These are phyloP conservation scores for Chaunax sp. DNA, from an alignment of 2,797 vertebrate genomes.

Conservation along the genomic window DNA sequence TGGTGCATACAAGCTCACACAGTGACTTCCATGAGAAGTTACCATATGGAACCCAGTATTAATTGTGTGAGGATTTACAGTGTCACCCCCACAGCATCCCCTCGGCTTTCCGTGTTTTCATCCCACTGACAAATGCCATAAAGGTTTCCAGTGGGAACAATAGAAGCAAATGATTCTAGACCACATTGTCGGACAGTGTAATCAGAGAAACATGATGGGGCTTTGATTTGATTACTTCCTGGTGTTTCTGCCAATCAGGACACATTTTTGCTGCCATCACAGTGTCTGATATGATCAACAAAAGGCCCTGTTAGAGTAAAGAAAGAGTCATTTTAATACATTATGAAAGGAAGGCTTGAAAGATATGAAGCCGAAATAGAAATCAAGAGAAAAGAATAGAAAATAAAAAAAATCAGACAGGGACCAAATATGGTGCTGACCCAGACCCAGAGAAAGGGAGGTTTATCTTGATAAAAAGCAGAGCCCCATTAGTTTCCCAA, in stretches of 20 bases:
- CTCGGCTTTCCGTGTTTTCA: slow-evolving; percentile 20
- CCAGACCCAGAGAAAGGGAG: slow-evolving; percentile 20
- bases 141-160: slow-evolving; percentile 56
- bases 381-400: slow-evolving; percentile 5
- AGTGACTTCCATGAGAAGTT: slow-evolving; percentile 33
- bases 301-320: slow-evolving; percentile 46
- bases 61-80: slow-evolving; percentile 74
- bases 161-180: slow-evolving; percentile 51
- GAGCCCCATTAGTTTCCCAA: slow-evolving; percentile 43
- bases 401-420: background rate
- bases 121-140: slow-evolving; percentile 55
- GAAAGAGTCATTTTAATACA: slow-evolving; percentile 47
- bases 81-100: slow-evolving; percentile 58
- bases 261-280: slow-evolving; percentile 45
- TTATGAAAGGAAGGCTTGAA: slow-evolving; percentile 40
- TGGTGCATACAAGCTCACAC: slow-evolving; percentile 27
- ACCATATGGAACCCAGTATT: slow-evolving; percentile 70
- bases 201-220: slow-evolving; percentile 65
- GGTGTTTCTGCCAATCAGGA: slow-evolving; percentile 62
- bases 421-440: slow-evolving; percentile 24
- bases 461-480: slow-evolving; percentile 72
- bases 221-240: slow-evolving; percentile 71
- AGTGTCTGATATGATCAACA: slow-evolving; percentile 50
- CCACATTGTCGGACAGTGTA: slow-evolving; percentile 61
- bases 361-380: slow-evolving; percentile 13